These are phyloP conservation scores for Muscidifurax raptorellus DNA, from an alignment of 1,140 invertebrate genomes.

Conservation along the genomic window DNA sequence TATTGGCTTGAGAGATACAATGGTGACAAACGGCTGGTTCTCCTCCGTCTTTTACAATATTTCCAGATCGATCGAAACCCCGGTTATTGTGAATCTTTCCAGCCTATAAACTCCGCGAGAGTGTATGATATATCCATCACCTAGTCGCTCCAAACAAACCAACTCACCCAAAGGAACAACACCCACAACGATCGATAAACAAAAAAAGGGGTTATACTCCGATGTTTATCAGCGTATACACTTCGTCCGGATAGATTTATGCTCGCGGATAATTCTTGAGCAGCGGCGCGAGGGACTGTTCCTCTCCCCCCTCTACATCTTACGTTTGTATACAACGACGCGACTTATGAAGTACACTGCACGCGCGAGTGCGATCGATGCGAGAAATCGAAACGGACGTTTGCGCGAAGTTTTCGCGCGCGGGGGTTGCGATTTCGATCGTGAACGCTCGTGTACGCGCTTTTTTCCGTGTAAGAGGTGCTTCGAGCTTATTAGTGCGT, in stretches of 20 bases:
- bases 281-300: neutral
- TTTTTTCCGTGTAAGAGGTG: slow-evolving; percentile 10
- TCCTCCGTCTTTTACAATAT: too few relatives aligned
- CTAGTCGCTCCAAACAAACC: neutral
- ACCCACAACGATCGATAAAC: neutral
- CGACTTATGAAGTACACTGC: neutral
- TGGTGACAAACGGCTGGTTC: too few relatives aligned
- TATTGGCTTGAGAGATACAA: too few relatives aligned
- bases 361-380: neutral
- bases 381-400: slow-evolving; percentile 26
- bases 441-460: neutral
- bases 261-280: neutral
- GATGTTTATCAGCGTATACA: neutral
- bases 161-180: neutral
- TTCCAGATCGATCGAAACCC: too few relatives aligned
- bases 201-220: neutral
- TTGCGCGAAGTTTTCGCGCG: slow-evolving; percentile 25
- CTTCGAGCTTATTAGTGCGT: neutral
- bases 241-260: neutral
- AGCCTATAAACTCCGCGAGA: too few relatives aligned
- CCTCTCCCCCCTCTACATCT: neutral
- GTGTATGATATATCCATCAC: neutral
- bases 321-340: neutral
- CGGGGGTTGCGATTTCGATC: neutral
- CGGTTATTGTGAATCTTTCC: too few relatives aligned